Conservation (phyloP, 2,797 vertebrate genomes). For the Coregonus sp. region DNA sequence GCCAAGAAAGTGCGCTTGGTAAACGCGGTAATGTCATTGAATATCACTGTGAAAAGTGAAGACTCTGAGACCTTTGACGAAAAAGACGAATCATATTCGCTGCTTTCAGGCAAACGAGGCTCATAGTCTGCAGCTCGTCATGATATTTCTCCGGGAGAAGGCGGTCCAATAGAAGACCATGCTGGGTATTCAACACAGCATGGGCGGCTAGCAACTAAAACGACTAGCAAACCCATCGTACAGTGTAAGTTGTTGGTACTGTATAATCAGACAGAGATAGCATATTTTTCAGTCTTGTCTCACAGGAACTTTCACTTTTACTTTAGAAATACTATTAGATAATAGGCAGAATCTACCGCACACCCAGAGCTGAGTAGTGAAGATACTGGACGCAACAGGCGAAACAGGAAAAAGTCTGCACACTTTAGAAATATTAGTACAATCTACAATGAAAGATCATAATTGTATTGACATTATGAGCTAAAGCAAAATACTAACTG, state of each 20-base stretch:
- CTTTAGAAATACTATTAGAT: background rate
- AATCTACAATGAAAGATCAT: background rate
- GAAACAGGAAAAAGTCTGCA: no score
- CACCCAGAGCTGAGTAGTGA: no score
- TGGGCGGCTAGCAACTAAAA: slow-evolving; percentile 49
- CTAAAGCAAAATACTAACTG: background rate
- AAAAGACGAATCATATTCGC: slow-evolving; percentile 51
- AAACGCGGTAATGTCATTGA: background rate
- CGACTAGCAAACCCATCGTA: slow-evolving; percentile 47
- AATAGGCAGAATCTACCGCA: no score
- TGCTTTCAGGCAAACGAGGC: slow-evolving; percentile 57
- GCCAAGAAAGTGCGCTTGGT: background rate
- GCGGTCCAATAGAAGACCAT: slow-evolving; percentile 45
- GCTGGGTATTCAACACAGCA: slow-evolving; percentile 55
- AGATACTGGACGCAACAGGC: no score
- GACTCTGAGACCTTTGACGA: slow-evolving; percentile 55
- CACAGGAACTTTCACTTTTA: background rate
- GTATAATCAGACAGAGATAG: background rate
- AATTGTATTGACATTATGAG: background rate
- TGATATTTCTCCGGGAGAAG: slow-evolving; percentile 58
- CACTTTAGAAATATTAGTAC: no score
- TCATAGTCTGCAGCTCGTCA: slow-evolving; percentile 64
- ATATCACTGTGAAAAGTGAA: slow-evolving; percentile 56
- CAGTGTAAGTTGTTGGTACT: slow-evolving; percentile 66
- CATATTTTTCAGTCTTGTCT: background rate